Evolutionary conservation across 2,888 invertebrate species (phyloP).

Genomic region (Auanema sp.): DNA sequence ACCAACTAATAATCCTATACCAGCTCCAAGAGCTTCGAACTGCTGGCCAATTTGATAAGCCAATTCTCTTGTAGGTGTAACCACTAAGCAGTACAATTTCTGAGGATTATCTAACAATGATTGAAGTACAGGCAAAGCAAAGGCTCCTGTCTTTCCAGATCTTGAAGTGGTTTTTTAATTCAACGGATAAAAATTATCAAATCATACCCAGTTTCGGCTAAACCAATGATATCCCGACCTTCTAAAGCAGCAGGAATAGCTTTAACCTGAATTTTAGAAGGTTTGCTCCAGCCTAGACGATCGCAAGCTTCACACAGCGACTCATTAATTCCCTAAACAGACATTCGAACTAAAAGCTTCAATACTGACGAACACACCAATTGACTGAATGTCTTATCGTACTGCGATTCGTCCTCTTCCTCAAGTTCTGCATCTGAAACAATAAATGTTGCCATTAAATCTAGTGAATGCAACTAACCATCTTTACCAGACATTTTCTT

Average conservation of each 20-base stretch:
- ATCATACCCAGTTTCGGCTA: constrained; percentile 77
- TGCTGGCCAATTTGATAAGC: constrained; percentile 98
- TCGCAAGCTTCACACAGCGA: constrained; percentile 86
- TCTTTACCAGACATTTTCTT: constrained; percentile 11
- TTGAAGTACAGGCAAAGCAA: constrained; percentile 92
- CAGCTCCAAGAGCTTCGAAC: constrained; percentile 86
- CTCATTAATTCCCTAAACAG: constrained; percentile 82
- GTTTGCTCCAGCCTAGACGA: constrained; percentile 87
- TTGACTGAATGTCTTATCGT: constrained; percentile 30
- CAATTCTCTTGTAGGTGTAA: constrained; percentile 95
- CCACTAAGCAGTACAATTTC: constrained; percentile 84
- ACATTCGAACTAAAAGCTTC: neutral
- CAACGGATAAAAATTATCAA: constrained; percentile 6
- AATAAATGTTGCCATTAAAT: neutral
- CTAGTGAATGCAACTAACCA: neutral
- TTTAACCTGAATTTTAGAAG: constrained; percentile 92
- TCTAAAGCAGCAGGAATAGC: constrained; percentile 85
- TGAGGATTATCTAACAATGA: constrained; percentile 86
- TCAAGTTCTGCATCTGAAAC: constrained; percentile 4
- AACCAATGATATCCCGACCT: constrained; percentile 80
- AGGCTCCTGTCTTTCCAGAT: constrained; percentile 95
- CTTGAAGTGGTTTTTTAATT: constrained; percentile 18
- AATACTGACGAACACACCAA: constrained; percentile 22
- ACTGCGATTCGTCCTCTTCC: constrained; percentile 31
- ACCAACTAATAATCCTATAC: constrained; percentile 87